Base-by-base conservation (phyloP, 2,888 invertebrate species). In the Caenorhabditis angaria region DNA sequence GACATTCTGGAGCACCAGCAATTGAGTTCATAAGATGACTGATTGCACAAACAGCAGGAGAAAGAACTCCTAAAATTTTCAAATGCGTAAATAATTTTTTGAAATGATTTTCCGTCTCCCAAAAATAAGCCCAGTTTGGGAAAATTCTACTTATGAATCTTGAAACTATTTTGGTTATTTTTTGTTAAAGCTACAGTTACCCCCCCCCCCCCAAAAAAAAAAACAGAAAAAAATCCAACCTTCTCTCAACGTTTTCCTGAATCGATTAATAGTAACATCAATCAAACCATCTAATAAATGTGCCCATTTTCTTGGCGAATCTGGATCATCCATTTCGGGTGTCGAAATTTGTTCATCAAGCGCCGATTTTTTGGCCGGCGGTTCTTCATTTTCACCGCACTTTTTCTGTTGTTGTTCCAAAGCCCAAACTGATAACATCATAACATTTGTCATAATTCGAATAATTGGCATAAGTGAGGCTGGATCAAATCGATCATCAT, bases 291-390 rank as follows among this genome's bases (percentile, higher is more conserved):
- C 12, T 2, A 59, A 25, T 28, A 59, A 48, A 50, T 47, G 48
- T 24, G 25, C 48, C 50, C 47, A 59, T 32, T 47, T 50, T 25
- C 1, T 25, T 12, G 59, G 48, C 14, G 59, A 27, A 28, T 59
- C 59, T 6, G 67, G 67, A 62, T 68, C 72, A 53, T 72, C 72
- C 5, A 55, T n/a, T n/a, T 65, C 68, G 14, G 67, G 67, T 5
- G 72, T 41, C 47, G 41, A 22, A 8, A 62, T 41, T 18, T 60
- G 27, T 18, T 61, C 35, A 5, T 2, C 24, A 2, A 28, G n/a
- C 6, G 29, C 20, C 1, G n/a, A 4, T 28, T 48, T 18, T 10
- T 25, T 29, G 0, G 20, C 25, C 29, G 47, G 20, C 6, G 22
- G 32, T 24, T 22, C n/a, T n/a, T n/a, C 41, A 14, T 14, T 41